phyloP scores from a whole-genome alignment of 2,113 vertebrate species.

The Mus spicilegus region DNA sequence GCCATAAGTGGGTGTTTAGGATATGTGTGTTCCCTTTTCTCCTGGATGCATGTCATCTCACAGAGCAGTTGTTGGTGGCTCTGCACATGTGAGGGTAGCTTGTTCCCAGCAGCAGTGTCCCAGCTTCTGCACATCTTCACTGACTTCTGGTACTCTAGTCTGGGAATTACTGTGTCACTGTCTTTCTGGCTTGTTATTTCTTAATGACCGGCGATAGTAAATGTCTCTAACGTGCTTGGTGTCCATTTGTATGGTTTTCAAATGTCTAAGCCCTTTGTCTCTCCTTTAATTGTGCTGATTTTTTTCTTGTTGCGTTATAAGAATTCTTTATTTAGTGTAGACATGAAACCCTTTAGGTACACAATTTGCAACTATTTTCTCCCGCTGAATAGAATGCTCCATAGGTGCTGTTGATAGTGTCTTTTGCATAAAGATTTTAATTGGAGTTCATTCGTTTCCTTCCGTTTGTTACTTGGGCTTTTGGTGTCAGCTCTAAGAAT shows the following conservation, averaged over 20 bases:
- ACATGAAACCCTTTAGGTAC: neutral
- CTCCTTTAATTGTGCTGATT: neutral
- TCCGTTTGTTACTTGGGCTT: neutral
- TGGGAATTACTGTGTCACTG: neutral
- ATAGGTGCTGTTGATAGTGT: neutral
- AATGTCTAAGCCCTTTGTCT: neutral
- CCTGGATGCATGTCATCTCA: neutral
- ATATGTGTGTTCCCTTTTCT: neutral
- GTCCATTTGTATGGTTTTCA: neutral
- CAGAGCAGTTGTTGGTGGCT: neutral
- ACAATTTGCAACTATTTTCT: neutral
- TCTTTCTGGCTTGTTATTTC: neutral
- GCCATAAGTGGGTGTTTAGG: neutral
- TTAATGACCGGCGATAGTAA: neutral
- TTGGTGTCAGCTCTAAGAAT: constrained; percentile 16
- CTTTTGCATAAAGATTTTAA: constrained; percentile 30
- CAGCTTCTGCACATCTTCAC: neutral
- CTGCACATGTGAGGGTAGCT: neutral
- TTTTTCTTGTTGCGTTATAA: constrained; percentile 23
- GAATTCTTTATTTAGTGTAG: neutral
- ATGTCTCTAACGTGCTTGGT: neutral
- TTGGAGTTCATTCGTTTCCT: neutral
- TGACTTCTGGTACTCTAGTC: neutral
- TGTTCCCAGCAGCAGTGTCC: neutral
- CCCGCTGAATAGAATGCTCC: neutral